phyloP scores from a whole-genome alignment of 2,797 vertebrate species.

The Tragelaphus eurycerus region DNA sequence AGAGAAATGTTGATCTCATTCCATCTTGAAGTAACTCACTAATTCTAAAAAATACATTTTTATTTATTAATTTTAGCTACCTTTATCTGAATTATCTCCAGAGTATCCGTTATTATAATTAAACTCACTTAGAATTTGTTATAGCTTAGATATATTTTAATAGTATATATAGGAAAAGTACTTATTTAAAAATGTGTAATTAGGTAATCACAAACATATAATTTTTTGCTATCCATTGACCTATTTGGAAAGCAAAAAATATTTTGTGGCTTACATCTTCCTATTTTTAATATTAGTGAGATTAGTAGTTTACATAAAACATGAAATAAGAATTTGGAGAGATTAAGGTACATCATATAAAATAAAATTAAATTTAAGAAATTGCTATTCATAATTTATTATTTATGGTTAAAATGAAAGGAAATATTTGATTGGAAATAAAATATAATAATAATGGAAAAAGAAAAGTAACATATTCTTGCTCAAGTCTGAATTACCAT shows the following conservation, averaged over 20 bases:
- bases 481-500: background rate
- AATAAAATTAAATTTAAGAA: constrained; percentile 34
- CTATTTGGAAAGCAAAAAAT: constrained; percentile 2
- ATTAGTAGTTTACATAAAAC: constrained; percentile 21
- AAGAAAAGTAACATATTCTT: background rate
- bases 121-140: constrained; percentile 5
- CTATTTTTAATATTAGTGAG: background rate
- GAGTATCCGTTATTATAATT: constrained; percentile 9
- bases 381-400: background rate
- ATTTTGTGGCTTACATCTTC: background rate
- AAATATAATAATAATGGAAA: background rate
- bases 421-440: background rate
- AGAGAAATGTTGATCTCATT: constrained; percentile 1
- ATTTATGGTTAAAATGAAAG: constrained; percentile 33
- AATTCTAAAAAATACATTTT: constrained; percentile 14
- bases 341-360: background rate
- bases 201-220: background rate
- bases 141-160: background rate
- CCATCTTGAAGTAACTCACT: constrained; percentile 29
- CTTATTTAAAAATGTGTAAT: background rate
- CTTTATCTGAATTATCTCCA: background rate
- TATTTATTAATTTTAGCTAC: constrained; percentile 14
- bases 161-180: background rate
- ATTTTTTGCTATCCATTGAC: background rate
- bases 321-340: background rate